Base-by-base conservation (phyloP, 2,888 invertebrate genomes). In the Agrotis puta region DNA sequence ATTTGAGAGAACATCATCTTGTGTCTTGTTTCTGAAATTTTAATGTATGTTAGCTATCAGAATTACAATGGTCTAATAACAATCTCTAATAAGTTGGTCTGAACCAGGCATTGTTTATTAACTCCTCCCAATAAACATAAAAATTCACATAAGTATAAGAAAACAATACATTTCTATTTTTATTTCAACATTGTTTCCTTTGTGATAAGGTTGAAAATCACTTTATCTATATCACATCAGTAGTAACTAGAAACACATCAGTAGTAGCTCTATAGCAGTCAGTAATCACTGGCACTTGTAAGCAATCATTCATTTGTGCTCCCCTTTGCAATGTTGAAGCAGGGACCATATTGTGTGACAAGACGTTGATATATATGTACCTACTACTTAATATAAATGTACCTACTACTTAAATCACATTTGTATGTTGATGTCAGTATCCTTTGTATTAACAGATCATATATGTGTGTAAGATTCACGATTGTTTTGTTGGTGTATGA, bases 291-390 rank as follows among this genome's bases (percentile, higher is more conserved):
- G 80, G 90, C 94, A 95, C 93, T 95, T 95, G 94, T 94, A 93
- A 86, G 94, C 94, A 94, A 94, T 95, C 94, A 95, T 95, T 93
- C 93, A 94, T 94, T 93, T 94, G 89, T 89, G 90, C 92, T 90
- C 91, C 91, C 89, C 86, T 85, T 81, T 74, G 66, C 64, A 71
- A 70, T 76, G 77, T 79, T 77, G 79, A 79, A 75, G 82, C 65
- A 71, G 72, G 82, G 70, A 71, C 68, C 64, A 79, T 79, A 39
- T 39, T 39, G 58, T 72, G 67, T 71, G 47, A 65, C 61, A 76
- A 62, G 56, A 69, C 27, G 33, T 66, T 75, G 64, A 62, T 67
- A 59, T 66, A 67, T 64, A 51, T 18, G 18, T 39, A 39, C 39
- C 39, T 58, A 64, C 39, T 58, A 56, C 18, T 59, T 54, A 9